Conservation (phyloP, 2,888 invertebrate species). For the Netelia fuscicornis region DNA sequence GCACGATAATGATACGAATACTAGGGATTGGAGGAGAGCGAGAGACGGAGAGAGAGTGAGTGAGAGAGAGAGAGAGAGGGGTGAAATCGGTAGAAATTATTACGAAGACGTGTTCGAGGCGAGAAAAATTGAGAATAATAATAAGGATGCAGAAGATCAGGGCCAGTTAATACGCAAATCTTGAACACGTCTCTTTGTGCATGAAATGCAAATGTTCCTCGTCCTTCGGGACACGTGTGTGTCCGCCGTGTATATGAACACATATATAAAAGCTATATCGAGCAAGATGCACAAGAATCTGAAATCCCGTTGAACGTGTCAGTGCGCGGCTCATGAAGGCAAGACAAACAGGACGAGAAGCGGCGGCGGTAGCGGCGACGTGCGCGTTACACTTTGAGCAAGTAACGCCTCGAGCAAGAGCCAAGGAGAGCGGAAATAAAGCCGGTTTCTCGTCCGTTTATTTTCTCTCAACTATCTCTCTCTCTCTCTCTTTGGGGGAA, state of each 20-base stretch:
- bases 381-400: conserved; percentile 41
- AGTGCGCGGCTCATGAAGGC: conserved; percentile 7
- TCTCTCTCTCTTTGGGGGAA: not conserved
- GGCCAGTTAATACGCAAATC: not conserved
- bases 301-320: conserved; percentile 47
- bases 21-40: not conserved
- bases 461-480: conserved; percentile 42
- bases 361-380: not conserved
- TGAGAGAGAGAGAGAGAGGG: not conserved
- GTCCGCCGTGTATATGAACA: not conserved
- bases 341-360: conserved; percentile 47
- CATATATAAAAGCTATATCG: not conserved
- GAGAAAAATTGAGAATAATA: not conserved
- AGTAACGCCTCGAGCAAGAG: conserved; percentile 56
- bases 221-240: not conserved
- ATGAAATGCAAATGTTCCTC: conserved; percentile 8
- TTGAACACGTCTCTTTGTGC: not conserved
- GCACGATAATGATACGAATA: not conserved
- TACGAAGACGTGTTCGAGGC: conserved; percentile 1
- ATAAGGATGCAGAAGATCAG: not conserved
- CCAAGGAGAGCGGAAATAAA: conserved; percentile 64
- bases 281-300: conserved; percentile 22
- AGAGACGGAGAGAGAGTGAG: not conserved
- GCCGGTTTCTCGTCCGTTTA: conserved; percentile 65
- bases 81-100: not conserved